These are phyloP conservation scores for Endomychus coccineus DNA, from an alignment of 2,888 invertebrate genomes.

Conservation along the genomic window DNA sequence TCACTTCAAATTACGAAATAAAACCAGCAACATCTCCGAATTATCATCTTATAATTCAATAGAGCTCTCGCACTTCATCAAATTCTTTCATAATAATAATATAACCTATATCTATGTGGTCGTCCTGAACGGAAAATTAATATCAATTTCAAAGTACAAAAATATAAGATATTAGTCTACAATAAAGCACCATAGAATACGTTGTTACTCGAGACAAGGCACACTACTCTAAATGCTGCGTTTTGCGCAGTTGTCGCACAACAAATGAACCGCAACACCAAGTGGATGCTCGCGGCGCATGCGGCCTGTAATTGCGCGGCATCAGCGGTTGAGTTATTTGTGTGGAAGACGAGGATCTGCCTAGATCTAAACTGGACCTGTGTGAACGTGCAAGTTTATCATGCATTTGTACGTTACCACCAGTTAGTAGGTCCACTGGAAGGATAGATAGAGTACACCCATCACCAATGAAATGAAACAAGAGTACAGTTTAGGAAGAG, in stretches of 20 bases:
- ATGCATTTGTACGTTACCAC: conserved; percentile 66
- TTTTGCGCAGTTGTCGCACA: conserved; percentile 65
- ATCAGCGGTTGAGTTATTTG: conserved; percentile 34
- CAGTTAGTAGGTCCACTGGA: conserved; percentile 60
- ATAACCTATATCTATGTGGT: too few relatives aligned
- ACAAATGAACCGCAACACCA: conserved; percentile 78
- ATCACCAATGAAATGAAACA: conserved; percentile 34
- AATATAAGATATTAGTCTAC: neutral
- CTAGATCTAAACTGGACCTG: conserved; percentile 38
- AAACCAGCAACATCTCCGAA: too few relatives aligned
- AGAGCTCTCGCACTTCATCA: too few relatives aligned
- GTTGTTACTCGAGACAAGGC: neutral
- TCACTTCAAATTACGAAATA: too few relatives aligned
- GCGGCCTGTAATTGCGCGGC: conserved; percentile 39
- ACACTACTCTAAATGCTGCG: conserved; percentile 62
- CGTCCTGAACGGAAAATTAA: too few relatives aligned
- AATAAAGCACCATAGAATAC: neutral
- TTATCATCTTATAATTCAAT: too few relatives aligned
- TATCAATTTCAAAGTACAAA: too few relatives aligned
- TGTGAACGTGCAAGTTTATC: conserved; percentile 43
- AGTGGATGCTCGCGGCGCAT: conserved; percentile 55
- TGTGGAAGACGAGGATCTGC: conserved; percentile 31
- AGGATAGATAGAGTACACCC: conserved; percentile 23
- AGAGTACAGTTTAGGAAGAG: conserved; percentile 28
- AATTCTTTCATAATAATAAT: too few relatives aligned